phyloP scores from a whole-genome alignment of 2,797 vertebrate genomes.

The Rhincodon typus region DNA sequence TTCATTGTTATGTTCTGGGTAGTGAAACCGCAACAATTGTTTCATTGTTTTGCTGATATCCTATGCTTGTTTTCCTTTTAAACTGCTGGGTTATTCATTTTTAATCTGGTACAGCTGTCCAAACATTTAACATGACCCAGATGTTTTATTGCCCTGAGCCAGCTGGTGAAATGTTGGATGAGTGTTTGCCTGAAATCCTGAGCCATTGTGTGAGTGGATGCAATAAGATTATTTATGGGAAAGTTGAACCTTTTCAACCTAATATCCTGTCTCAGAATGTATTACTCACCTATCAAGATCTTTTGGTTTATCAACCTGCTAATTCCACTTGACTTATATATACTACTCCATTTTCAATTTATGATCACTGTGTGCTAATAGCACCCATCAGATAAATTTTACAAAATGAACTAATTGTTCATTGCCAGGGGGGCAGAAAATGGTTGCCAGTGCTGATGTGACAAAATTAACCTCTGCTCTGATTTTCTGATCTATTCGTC shows the following conservation, averaged over 20 bases:
- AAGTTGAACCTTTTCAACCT: neutral
- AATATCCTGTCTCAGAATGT: neutral
- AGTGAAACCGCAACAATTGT: neutral
- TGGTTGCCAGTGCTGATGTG: neutral
- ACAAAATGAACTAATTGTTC: neutral
- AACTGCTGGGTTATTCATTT: neutral
- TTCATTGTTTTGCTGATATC: constrained; percentile 14
- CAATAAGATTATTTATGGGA: neutral
- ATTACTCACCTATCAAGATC: neutral
- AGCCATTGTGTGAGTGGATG: neutral
- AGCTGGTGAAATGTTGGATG: neutral
- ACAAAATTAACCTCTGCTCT: neutral
- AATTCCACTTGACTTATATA: neutral
- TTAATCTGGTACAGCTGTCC: neutral
- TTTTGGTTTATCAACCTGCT: neutral
- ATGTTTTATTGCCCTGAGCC: neutral
- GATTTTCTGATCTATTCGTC: neutral
- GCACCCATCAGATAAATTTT: neutral
- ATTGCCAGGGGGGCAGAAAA: neutral
- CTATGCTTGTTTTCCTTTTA: neutral
- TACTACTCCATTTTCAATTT: neutral
- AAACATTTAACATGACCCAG: neutral
- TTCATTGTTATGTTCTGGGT: neutral
- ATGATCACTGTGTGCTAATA: neutral
- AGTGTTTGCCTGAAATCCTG: neutral